Evolutionary conservation across 2,797 vertebrate genomes (phyloP).

Genomic region (Microctenopoma stevenorrisi): DNA sequence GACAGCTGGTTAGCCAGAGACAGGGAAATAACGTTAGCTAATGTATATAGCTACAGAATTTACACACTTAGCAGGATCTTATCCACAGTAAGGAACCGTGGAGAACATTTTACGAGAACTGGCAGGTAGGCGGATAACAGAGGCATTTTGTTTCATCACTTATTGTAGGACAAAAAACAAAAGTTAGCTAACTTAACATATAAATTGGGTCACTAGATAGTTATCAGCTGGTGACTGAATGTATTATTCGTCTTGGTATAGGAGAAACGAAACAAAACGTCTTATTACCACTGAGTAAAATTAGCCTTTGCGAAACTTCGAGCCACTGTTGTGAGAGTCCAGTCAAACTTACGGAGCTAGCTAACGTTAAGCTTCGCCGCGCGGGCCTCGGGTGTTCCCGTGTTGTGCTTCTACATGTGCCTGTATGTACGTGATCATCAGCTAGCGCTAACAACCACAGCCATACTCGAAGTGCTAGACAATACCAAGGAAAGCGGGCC

Average conservation of each 20-base stretch:
- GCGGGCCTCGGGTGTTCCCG: neutral
- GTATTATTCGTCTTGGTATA: neutral
- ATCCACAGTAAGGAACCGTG: constrained; percentile 7
- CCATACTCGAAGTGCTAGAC: neutral
- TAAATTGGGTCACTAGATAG: neutral
- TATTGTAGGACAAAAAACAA: neutral
- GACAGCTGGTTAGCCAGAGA: constrained; percentile 36
- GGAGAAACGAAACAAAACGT: neutral
- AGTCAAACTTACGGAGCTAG: neutral
- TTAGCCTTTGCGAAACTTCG: neutral
- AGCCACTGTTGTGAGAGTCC: constrained; percentile 17
- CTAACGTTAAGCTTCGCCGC: constrained; percentile 3
- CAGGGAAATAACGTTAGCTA: constrained; percentile 2
- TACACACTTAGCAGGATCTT: neutral
- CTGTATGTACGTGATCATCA: neutral
- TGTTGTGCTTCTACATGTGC: neutral
- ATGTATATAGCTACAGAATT: constrained; percentile 8
- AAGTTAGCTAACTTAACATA: constrained; percentile 28
- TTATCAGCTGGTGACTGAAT: constrained; percentile 4
- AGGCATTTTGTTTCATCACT: constrained; percentile 15
- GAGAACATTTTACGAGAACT: neutral
- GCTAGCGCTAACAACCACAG: no score
- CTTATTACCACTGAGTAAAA: neutral
- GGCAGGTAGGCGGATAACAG: constrained; percentile 54
- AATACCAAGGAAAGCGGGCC: neutral